Base-by-base conservation (phyloP, 2,888 invertebrate genomes). In the Geophilus truncorum region DNA sequence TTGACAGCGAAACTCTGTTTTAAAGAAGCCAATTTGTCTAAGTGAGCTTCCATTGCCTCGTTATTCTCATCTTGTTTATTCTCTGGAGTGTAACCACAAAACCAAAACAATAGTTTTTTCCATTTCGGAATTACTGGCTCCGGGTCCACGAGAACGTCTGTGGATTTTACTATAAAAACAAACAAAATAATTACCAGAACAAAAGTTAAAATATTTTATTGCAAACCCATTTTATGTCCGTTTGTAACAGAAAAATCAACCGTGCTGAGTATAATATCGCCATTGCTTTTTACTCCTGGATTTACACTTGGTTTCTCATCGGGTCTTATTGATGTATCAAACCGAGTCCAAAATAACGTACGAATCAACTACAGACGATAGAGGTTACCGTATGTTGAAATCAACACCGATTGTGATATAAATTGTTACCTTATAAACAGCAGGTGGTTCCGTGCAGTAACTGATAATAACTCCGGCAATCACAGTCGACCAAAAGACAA, bases 401-500 rank as follows among this genome's bases (percentile, higher is more conserved):
- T 36, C 10, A 78, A 21, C 12, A 78, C 15, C 1, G 18, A 36
- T n/a, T n/a, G n/a, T 12, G 18, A n/a, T 7, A 18, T n/a, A 5
- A 36, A 15, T 3, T 1, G 5, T 82, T 83, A 86, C 86, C 81
- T 82, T 81, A 78, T 80, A 82, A 25, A 81, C 79, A 70, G 84
- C 83, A 0, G 84, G 83, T 9, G 85, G 84, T 77, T 84, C 80
- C 2, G 87, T 86, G 36, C 84, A 57, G 12, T 85, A 82, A 78
- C 85, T 85, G 40, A 87, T 83, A n/a, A 85, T 78, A 7, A 85
- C 82, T 57, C 86, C 83, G 7, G 84, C 81, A 1, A 84, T 5
- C 5, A 81, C 80, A 12, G 87, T 87, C 51, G 87, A 62, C 84
- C 85, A 85, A 83, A 88, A 88, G 40, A 88, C 84, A 76, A 88